These are phyloP conservation scores for Ichneumoninae sp. DNA, from an alignment of 2,888 invertebrate genomes.

Conservation along the genomic window DNA sequence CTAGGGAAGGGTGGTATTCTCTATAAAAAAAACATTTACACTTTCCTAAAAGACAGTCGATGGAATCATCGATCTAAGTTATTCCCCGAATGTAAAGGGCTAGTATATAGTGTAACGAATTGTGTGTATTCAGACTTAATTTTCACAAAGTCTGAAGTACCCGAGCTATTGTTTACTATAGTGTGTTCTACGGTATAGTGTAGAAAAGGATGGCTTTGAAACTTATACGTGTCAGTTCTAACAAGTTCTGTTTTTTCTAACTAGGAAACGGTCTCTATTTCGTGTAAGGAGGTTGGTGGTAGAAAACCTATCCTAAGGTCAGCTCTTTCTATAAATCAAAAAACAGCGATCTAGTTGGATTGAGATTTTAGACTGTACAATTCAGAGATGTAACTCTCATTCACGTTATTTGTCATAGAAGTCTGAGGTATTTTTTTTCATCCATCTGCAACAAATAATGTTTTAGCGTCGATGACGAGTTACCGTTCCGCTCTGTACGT, in stretches of 20 bases:
- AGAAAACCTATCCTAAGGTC: constrained; percentile 42
- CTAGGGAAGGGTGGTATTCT: constrained; percentile 81
- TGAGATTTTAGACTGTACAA: constrained; percentile 38
- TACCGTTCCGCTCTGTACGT: constrained; percentile 25
- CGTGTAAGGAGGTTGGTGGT: constrained; percentile 17
- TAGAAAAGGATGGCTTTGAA: not conserved
- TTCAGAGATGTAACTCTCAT: not conserved
- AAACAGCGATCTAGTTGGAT: constrained; percentile 48
- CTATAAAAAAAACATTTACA: constrained; percentile 39
- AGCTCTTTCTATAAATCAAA: constrained; percentile 46
- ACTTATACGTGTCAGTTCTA: constrained; percentile 1
- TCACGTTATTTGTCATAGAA: not conserved
- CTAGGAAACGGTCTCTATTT: constrained; percentile 37
- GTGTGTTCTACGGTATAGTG: constrained; percentile 12
- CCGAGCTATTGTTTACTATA: constrained; percentile 15
- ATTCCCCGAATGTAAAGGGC: constrained; percentile 47
- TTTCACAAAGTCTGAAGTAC: not conserved
- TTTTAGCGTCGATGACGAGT: not conserved
- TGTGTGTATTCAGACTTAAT: constrained; percentile 50
- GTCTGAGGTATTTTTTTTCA: not conserved
- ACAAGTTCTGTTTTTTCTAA: constrained; percentile 23
- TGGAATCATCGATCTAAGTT: constrained; percentile 40
- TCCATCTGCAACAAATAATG: not conserved
- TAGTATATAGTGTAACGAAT: constrained; percentile 38
- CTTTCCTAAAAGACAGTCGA: constrained; percentile 52